Evolutionary conservation across 2,888 invertebrate species (phyloP).

Genomic region (Meiosimyza decipiens): DNA sequence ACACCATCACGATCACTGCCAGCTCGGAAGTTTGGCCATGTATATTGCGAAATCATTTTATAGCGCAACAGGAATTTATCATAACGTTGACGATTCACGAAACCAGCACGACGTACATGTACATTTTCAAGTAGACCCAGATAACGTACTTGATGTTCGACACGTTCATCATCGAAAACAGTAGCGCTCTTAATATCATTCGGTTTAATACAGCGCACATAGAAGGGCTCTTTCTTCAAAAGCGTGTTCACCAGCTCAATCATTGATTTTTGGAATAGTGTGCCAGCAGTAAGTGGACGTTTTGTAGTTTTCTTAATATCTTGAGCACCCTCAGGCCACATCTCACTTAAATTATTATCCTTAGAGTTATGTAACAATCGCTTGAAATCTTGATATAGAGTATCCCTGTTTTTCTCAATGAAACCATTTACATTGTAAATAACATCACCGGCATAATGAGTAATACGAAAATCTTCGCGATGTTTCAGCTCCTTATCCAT

Average conservation of each 20-base stretch:
- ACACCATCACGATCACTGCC: slow-evolving; percentile 85
- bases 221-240: slow-evolving; percentile 93
- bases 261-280: slow-evolving; percentile 96
- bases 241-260: slow-evolving; percentile 87
- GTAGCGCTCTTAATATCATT: slow-evolving; percentile 92
- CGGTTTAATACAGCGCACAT: slow-evolving; percentile 97
- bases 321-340: slow-evolving; percentile 98
- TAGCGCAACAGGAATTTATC: slow-evolving; percentile 93
- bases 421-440: slow-evolving; percentile 91
- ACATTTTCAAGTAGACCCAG: slow-evolving; percentile 96
- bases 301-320: slow-evolving; percentile 93
- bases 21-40: slow-evolving; percentile 95
- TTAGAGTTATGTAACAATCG: slow-evolving; percentile 86
- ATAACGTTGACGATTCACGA: slow-evolving; percentile 95
- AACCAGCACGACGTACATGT: slow-evolving; percentile 94
- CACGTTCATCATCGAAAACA: slow-evolving; percentile 85
- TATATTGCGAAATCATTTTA: slow-evolving; percentile 95
- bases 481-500: slow-evolving; percentile 84
- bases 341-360: slow-evolving; percentile 79
- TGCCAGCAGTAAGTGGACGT: slow-evolving; percentile 93
- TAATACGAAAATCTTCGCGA: slow-evolving; percentile 83
- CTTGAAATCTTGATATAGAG: slow-evolving; percentile 96
- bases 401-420: slow-evolving; percentile 97
- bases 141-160: slow-evolving; percentile 72
- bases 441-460: slow-evolving; percentile 97